A percentile compares a stretch with the other conserved stretches of the same genome.
These are phyloP conservation scores for Nemurella pictetii DNA, from an alignment of 2,888 invertebrate genomes.

Conservation along the genomic window DNA sequence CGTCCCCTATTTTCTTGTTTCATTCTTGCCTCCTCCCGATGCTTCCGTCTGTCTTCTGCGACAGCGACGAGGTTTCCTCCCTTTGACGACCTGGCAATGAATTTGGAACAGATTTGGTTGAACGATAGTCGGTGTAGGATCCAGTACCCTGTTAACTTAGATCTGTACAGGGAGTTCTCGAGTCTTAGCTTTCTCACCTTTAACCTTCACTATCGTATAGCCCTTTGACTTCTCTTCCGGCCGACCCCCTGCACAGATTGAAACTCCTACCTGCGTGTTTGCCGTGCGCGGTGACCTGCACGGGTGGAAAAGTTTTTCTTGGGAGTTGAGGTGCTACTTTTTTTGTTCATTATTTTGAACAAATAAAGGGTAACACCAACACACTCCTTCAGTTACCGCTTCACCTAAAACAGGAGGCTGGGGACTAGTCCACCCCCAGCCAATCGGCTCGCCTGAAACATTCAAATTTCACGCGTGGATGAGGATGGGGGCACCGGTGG, in stretches of 20 bases:
- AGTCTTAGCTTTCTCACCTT: not conserved
- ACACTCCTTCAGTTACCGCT: not conserved
- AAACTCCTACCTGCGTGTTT: not conserved
- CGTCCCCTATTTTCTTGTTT: not conserved
- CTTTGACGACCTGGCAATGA: not conserved
- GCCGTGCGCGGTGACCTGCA: not conserved
- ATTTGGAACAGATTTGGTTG: not conserved
- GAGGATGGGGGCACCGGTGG: not conserved
- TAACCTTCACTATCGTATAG: not conserved
- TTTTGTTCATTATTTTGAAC: not conserved
- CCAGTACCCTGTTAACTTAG: not conserved
- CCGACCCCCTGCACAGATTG: not conserved
- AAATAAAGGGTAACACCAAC: not conserved
- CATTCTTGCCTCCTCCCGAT: not conserved
- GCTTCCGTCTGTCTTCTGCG: not conserved
- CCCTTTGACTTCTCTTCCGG: not conserved
- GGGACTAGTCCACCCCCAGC: not conserved
- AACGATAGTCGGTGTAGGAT: not conserved
- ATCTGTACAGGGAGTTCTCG: not conserved
- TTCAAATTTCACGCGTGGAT: not conserved
- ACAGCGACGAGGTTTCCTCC: not conserved
- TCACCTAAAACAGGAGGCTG: not conserved
- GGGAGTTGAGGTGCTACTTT: not conserved
- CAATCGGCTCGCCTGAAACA: not conserved
- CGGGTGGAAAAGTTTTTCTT: not conserved